phyloP scores from a whole-genome alignment of 2,113 vertebrate genomes.

The Clarias magur region DNA sequence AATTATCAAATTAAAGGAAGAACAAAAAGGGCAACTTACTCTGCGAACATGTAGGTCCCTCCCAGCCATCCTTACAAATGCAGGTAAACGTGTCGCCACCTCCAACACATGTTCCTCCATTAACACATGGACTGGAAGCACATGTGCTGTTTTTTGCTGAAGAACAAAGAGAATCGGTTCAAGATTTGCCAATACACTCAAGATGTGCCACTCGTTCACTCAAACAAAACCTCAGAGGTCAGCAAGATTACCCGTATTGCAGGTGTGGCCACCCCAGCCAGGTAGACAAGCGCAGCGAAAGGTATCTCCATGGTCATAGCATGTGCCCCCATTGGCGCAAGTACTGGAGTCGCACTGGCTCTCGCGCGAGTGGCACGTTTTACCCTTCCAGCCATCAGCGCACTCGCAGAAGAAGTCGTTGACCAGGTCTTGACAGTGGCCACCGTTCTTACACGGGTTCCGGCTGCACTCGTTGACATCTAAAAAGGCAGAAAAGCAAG shows the following conservation, averaged over 20 bases:
- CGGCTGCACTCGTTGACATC: slow-evolving; percentile 92
- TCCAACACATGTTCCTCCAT: slow-evolving; percentile 93
- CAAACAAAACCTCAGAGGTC: neutral
- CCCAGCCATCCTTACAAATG: slow-evolving; percentile 98
- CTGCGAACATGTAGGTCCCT: slow-evolving; percentile 88
- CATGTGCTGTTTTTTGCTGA: slow-evolving; percentile 93
- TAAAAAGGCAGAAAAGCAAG: slow-evolving; percentile 54
- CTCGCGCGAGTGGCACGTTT: slow-evolving; percentile 97
- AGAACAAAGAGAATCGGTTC: neutral
- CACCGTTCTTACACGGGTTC: slow-evolving; percentile 91
- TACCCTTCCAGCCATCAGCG: slow-evolving; percentile 91
- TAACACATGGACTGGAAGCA: slow-evolving; percentile 87
- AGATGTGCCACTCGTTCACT: neutral
- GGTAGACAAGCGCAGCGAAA: slow-evolving; percentile 88
- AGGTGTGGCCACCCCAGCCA: slow-evolving; percentile 89
- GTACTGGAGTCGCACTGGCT: slow-evolving; percentile 91
- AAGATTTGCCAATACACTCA: neutral
- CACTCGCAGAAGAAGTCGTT: slow-evolving; percentile 95
- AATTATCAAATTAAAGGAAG: neutral
- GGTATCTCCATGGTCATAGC: slow-evolving; percentile 87
- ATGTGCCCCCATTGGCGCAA: slow-evolving; percentile 92
- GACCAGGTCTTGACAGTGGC: slow-evolving; percentile 86
- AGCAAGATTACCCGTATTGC: slow-evolving; percentile 80
- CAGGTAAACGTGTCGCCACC: slow-evolving; percentile 92
- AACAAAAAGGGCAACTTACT: slow-evolving; percentile 74